These are phyloP conservation scores for Ephydatia muelleri DNA, from an alignment of 37 sponge, comb jelly and placozoan genomes.

Conservation along the genomic window DNA sequence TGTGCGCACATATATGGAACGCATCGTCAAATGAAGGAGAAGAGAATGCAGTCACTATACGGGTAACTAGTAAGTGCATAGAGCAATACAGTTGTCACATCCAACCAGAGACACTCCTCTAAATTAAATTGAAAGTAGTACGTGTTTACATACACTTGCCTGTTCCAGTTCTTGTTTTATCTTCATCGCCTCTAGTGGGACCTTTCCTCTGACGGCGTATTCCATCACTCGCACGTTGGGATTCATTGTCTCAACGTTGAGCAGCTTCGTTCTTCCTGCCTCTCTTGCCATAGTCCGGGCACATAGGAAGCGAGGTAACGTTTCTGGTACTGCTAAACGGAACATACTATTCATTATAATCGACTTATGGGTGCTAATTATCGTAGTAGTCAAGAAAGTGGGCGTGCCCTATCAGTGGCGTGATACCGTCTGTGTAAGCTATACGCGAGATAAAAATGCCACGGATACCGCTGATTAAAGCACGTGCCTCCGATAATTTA, in stretches of 20 bases:
- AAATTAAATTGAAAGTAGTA: neutral
- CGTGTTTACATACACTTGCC: slow-evolving; percentile 24
- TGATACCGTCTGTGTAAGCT: too few species aligned
- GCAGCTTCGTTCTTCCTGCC: neutral
- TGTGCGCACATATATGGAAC: too few species aligned
- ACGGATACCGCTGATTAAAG: too few species aligned
- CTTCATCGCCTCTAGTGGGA: slow-evolving; percentile 60
- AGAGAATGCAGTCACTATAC: too few species aligned
- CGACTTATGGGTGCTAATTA: too few species aligned
- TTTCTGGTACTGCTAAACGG: neutral
- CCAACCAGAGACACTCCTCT: neutral
- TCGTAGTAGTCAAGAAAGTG: neutral
- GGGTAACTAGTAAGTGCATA: too few species aligned
- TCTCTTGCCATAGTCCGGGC: neutral
- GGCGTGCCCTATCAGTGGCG: neutral
- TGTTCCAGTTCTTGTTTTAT: slow-evolving; percentile 65
- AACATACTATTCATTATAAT: neutral
- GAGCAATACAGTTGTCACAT: too few species aligned
- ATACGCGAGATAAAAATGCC: too few species aligned
- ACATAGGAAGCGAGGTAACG: neutral
- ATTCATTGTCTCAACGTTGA: slow-evolving; percentile 73
- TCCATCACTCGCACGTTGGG: slow-evolving; percentile 75
- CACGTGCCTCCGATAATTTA: too few species aligned
- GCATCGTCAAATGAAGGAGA: too few species aligned
- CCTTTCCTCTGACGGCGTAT: slow-evolving; percentile 92